Conservation (phyloP, 2,888 invertebrate species). For the Autographa gamma region DNA sequence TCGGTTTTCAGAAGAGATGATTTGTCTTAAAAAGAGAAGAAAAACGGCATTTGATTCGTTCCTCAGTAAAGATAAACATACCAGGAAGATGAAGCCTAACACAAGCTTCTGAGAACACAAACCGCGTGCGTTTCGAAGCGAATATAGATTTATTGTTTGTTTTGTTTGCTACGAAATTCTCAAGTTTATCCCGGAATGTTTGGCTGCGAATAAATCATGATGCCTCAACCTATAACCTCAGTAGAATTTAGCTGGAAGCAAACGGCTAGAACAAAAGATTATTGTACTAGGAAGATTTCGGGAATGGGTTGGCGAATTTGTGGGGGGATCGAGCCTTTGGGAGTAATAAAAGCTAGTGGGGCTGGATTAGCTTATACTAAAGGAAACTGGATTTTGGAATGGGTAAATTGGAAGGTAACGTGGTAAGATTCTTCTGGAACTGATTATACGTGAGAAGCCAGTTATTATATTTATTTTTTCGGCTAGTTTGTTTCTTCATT, state of each 20-base stretch:
- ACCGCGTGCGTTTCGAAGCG: conserved; percentile 28
- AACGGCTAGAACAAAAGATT: not conserved
- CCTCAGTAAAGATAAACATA: not conserved
- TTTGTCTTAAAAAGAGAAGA: no score
- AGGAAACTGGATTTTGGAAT: not conserved
- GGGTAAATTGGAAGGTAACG: not conserved
- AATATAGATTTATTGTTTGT: conserved; percentile 41
- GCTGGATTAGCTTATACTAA: not conserved
- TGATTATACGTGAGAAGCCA: not conserved
- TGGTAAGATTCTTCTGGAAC: not conserved
- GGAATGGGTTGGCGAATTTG: not conserved
- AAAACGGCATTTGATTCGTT: not conserved
- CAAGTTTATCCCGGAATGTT: conserved; percentile 32
- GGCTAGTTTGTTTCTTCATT: no score
- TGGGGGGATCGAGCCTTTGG: not conserved
- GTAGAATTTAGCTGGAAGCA: conserved; percentile 11
- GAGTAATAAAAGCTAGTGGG: not conserved
- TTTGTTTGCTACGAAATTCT: conserved; percentile 35
- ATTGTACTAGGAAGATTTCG: conserved; percentile 3
- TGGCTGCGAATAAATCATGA: conserved; percentile 40
- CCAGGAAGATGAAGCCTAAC: not conserved
- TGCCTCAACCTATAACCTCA: conserved; percentile 18
- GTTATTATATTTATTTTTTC: no score
- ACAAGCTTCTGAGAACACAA: conserved; percentile 10
- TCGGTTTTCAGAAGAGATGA: no score